Base-by-base conservation (phyloP, 1,140 invertebrate species). In the Ceratina australensis region DNA sequence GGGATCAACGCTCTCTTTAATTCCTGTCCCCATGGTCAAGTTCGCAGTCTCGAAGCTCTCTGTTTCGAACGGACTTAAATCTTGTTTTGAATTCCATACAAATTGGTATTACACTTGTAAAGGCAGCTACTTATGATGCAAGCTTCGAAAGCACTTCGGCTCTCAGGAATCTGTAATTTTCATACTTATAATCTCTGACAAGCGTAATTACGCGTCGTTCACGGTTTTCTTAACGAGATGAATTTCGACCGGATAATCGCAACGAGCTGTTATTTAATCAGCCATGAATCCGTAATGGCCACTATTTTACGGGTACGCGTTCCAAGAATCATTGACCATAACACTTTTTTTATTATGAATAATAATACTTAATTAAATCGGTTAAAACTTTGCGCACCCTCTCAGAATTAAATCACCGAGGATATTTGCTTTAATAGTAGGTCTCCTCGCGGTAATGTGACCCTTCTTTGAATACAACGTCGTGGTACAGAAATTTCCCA, bases 1-100 rank as follows among this genome's bases (percentile, higher is more conserved):
- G 54, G 10, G 72, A 79, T 81, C 83, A 72, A 81, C 28, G 83
- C 2, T 66, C 66, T 15, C 16, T 15, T 18, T 12, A 13, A 52
- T 18, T 26, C 22, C n/a, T 57, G 24, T 42, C n/a, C 28, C 42
- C 72, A 26, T 54, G 78, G 81, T 78, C 83, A 84, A 84, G 83
- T 84, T 84, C 83, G 28, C n/a, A 0, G 22, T 20, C 24, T 26
- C 22, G 3, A 0, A 22, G 8, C 18, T 67, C 8, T n/a, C 16
- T 18, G 15, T 5, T 42, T 52, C 10, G 3, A 42, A 42, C 33
- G 33, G 10, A 42, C 5, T 8, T 42, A 42, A 42, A 42, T 42
- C 33, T 42, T 42, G 5, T n/a, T 4, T 1, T 12, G 1, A 0
- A 13, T 16, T 13, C 1, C 10, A 13, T 12, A n/a, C 0, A 52